Conservation (phyloP, 2,113 vertebrate genomes). For the Phrynocephalus versicolor region DNA sequence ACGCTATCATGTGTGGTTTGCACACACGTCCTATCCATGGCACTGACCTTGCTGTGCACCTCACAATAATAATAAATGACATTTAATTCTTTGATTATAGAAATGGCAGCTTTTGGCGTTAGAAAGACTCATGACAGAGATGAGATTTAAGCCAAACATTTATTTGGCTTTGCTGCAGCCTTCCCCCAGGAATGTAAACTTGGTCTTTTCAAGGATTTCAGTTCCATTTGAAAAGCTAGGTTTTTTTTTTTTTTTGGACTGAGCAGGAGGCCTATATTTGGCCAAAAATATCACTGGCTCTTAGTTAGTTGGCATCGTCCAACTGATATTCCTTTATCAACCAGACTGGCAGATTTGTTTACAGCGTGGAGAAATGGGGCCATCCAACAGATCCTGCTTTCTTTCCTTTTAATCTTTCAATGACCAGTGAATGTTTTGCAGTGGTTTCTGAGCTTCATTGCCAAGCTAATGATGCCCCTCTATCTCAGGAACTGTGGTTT, state of each 20-base stretch:
- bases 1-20: not conserved
- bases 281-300: constrained; percentile 79
- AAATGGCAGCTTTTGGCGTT: constrained; percentile 70
- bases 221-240: constrained; percentile 76
- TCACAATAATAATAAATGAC: constrained; percentile 23
- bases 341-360: constrained; percentile 80
- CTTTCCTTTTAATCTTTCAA: constrained; percentile 71
- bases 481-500: constrained; percentile 77
- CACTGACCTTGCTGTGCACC: constrained; percentile 49
- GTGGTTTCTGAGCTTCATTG: constrained; percentile 76
- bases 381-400: constrained; percentile 73
- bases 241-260: constrained; percentile 77
- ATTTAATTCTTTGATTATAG: constrained; percentile 68
- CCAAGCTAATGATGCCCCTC: constrained; percentile 77
- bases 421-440: constrained; percentile 73
- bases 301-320: constrained; percentile 75
- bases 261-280: constrained; percentile 82
- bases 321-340: constrained; percentile 82
- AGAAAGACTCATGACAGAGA: constrained; percentile 72
- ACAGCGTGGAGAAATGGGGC: constrained; percentile 76
- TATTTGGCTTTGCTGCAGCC: constrained; percentile 75
- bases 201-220: constrained; percentile 77
- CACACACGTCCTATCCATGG: constrained; percentile 23
- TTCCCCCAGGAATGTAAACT: constrained; percentile 78
- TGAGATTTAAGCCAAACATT: constrained; percentile 76